These are phyloP conservation scores for Saccostrea glomerata DNA, from an alignment of 1,140 invertebrate species.

Conservation along the genomic window DNA sequence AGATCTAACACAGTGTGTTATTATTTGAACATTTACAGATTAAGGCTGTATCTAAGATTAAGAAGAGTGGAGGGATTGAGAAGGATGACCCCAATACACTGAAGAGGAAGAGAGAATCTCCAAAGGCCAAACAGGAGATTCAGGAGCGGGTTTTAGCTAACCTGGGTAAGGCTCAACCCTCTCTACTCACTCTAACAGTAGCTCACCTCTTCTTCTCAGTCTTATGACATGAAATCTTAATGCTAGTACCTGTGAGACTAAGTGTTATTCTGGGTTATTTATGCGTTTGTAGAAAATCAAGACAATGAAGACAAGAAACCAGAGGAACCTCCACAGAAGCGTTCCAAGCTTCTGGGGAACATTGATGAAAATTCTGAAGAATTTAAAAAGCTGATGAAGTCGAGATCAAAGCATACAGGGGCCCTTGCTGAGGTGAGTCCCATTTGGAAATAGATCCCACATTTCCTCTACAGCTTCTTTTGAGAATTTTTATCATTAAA, in stretches of 20 bases:
- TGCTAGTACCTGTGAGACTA: not conserved
- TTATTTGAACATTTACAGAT: constrained; percentile 59
- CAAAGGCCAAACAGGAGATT: constrained; percentile 65
- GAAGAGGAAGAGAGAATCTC: constrained; percentile 61
- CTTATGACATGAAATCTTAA: not conserved
- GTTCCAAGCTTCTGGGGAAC: constrained; percentile 73
- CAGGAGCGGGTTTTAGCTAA: constrained; percentile 67
- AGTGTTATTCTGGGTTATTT: not conserved
- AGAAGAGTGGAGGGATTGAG: constrained; percentile 70
- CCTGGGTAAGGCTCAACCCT: constrained; percentile 46
- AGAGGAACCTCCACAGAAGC: constrained; percentile 70
- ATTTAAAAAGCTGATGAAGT: constrained; percentile 89
- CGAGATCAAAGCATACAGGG: constrained; percentile 86
- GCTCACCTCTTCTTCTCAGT: not conserved
- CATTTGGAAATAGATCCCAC: not conserved
- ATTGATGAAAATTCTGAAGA: constrained; percentile 82
- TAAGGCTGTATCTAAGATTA: constrained; percentile 71
- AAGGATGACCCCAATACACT: constrained; percentile 75
- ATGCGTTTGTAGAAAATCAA: not conserved
- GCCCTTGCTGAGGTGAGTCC: constrained; percentile 82
- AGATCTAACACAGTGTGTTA: not conserved
- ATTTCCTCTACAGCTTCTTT: not conserved
- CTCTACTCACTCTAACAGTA: not conserved
- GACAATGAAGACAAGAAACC: not conserved
- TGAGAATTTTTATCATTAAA: not conserved